These are phyloP conservation scores for Solenodon paradoxus DNA, from an alignment of 2,113 vertebrate species.

Conservation along the genomic window DNA sequence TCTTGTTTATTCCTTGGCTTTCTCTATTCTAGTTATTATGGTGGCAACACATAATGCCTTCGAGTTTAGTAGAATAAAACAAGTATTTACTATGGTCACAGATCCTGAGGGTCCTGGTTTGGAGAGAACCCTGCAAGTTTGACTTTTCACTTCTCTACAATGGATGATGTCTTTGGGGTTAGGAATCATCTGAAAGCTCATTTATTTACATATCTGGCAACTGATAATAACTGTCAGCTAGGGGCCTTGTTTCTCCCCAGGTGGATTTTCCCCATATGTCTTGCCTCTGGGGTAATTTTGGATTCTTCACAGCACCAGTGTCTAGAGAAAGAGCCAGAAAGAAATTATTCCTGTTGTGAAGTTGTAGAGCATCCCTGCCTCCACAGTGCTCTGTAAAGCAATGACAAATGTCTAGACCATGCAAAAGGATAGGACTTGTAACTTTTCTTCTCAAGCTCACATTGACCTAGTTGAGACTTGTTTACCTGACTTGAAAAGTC, in stretches of 20 bases:
- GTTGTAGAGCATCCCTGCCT: neutral
- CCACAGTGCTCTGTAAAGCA: neutral
- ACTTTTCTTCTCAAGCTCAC: neutral
- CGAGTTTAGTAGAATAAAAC: neutral
- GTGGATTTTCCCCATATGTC: neutral
- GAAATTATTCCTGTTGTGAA: neutral
- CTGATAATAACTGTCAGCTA: neutral
- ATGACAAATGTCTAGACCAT: neutral
- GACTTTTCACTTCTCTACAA: neutral
- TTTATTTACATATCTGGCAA: too few species aligned
- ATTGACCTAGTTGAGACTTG: neutral
- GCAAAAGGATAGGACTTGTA: neutral
- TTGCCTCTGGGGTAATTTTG: neutral
- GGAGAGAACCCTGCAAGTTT: neutral
- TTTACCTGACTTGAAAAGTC: neutral
- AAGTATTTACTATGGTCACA: neutral
- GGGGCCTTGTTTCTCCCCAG: neutral
- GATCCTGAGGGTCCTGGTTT: neutral
- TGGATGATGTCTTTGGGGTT: neutral
- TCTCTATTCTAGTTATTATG: neutral
- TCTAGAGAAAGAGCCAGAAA: neutral
- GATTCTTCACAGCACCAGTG: neutral
- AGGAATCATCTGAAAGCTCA: neutral
- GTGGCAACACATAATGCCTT: neutral
- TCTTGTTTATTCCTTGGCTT: neutral